phyloP scores from a whole-genome alignment of 1,140 invertebrate species.

The Hyposmocoma kahamanoa region DNA sequence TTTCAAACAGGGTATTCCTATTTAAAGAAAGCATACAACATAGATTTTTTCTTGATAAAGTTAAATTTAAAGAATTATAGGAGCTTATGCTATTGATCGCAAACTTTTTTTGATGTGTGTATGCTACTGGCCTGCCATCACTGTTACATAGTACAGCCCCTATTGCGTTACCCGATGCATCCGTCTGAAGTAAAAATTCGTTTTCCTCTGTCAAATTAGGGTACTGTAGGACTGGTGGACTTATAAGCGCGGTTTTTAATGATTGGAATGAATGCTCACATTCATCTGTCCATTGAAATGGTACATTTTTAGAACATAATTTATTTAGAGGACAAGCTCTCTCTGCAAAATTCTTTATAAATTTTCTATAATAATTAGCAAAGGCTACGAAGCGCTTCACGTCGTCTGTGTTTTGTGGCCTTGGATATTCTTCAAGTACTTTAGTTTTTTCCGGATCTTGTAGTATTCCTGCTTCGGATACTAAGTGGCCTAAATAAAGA shows the following conservation, averaged over 20 bases:
- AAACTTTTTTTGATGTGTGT: too few species aligned
- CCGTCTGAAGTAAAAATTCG: background rate
- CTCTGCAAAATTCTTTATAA: background rate
- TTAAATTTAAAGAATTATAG: too few species aligned
- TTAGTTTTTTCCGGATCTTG: background rate
- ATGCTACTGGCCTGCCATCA: constrained; percentile 1
- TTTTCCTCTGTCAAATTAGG: constrained; percentile 1
- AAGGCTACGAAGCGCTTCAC: background rate
- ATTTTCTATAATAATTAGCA: constrained; percentile 3
- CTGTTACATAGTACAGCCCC: background rate
- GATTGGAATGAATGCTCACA: background rate
- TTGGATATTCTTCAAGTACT: background rate
- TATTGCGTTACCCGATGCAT: background rate
- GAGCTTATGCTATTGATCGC: too few species aligned
- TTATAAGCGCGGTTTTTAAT: background rate
- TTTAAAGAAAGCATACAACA: too few species aligned
- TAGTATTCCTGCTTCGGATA: background rate
- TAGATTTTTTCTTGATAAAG: too few species aligned
- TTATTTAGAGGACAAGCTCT: constrained; percentile 1
- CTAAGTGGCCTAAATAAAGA: constrained; percentile 1
- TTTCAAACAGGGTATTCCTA: too few species aligned
- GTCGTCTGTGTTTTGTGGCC: background rate
- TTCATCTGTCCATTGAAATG: background rate
- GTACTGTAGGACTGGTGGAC: constrained; percentile 2
- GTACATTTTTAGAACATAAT: background rate